Percentiles rank a stretch among this genome's conserved stretches.
These are phyloP conservation scores for Solea senegalensis DNA, from an alignment of 2,113 vertebrate species.

Conservation along the genomic window DNA sequence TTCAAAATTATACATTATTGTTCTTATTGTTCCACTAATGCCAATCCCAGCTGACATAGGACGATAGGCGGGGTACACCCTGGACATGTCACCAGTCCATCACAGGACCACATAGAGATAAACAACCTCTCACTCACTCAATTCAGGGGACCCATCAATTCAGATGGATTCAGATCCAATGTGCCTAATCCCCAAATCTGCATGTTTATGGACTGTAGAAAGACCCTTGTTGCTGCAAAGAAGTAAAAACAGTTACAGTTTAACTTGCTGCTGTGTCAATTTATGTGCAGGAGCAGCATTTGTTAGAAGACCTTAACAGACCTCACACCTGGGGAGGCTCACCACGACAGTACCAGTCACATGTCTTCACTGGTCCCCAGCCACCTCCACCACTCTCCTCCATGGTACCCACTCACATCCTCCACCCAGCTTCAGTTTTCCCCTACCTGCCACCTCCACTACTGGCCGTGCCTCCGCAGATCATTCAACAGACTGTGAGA, in stretches of 20 bases:
- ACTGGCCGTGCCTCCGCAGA: slow-evolving; percentile 66
- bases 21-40: too few species aligned
- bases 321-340: slow-evolving; percentile 65
- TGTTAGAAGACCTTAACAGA: slow-evolving; percentile 79
- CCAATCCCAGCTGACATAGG: too few species aligned
- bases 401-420: slow-evolving; percentile 17
- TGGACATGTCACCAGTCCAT: too few species aligned
- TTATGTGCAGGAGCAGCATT: slow-evolving; percentile 82
- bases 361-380: slow-evolving; percentile 17
- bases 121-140: too few species aligned
- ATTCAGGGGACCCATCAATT: too few species aligned
- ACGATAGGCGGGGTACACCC: too few species aligned
- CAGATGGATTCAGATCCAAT: too few species aligned
- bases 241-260: background rate
- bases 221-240: too few species aligned
- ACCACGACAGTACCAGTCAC: slow-evolving; percentile 32
- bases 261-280: too few species aligned
- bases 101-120: too few species aligned
- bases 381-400: background rate
- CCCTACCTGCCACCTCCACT: slow-evolving; percentile 27
- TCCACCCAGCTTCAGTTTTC: slow-evolving; percentile 54
- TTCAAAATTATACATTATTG: background rate
- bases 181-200: too few species aligned
- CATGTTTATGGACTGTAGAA: too few species aligned
- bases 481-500: slow-evolving; percentile 84